These are phyloP conservation scores for Phlogophora meticulosa DNA, from an alignment of 2,888 invertebrate genomes.

Conservation along the genomic window DNA sequence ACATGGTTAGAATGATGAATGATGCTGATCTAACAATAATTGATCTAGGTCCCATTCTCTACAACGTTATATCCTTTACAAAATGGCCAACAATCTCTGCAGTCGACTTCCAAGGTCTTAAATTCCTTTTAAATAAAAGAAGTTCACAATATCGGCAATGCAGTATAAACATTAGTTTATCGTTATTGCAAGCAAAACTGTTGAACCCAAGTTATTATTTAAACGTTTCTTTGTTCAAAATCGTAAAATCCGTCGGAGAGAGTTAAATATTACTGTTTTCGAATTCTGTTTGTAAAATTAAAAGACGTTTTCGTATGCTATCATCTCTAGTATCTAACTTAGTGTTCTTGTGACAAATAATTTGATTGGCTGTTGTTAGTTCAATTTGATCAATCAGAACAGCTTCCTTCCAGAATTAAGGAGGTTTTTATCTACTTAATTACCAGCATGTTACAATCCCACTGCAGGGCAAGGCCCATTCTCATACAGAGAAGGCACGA, in stretches of 20 bases:
- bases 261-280: too few species aligned
- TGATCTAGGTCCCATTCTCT: background rate
- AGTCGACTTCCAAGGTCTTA: conserved; percentile 6
- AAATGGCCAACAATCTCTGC: conserved; percentile 16
- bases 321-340: too few species aligned
- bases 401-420: too few species aligned
- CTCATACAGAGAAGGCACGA: too few species aligned
- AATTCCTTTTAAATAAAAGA: conserved; percentile 19
- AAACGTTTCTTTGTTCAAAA: background rate
- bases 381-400: background rate
- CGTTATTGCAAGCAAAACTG: background rate
- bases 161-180: conserved; percentile 6
- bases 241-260: too few species aligned
- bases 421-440: too few species aligned
- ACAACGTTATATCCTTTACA: conserved; percentile 1
- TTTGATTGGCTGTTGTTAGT: background rate
- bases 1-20: background rate
- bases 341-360: too few species aligned
- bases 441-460: too few species aligned
- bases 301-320: too few species aligned
- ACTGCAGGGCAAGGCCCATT: too few species aligned
- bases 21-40: conserved; percentile 1
- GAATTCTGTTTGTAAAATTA: too few species aligned
- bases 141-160: conserved; percentile 20
- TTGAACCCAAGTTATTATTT: background rate